These are phyloP conservation scores for Bombylius discolor DNA, from an alignment of 2,888 invertebrate species.

Conservation along the genomic window DNA sequence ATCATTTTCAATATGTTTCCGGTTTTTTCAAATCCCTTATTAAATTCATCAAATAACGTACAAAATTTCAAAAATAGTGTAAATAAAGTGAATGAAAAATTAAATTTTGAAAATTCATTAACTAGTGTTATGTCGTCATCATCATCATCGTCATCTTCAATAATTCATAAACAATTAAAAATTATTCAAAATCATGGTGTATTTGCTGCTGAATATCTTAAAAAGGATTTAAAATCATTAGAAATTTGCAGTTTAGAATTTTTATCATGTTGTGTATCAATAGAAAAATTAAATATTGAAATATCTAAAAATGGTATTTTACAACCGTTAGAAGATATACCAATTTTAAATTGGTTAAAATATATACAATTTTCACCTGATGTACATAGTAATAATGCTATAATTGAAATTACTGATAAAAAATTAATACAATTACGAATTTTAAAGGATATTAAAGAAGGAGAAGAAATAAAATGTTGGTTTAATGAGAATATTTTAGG, in stretches of 20 bases:
- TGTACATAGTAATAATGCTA: slow-evolving; percentile 42
- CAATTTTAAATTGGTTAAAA: slow-evolving; percentile 21
- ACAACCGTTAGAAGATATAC: background rate
- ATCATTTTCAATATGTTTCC: background rate
- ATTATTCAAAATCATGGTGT: background rate
- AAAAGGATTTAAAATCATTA: background rate
- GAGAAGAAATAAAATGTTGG: slow-evolving; percentile 68
- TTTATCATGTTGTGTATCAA: background rate
- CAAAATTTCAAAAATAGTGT: too few relatives aligned
- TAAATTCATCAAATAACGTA: background rate
- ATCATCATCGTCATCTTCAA: background rate
- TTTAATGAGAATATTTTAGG: slow-evolving; percentile 64
- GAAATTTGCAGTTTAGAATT: background rate
- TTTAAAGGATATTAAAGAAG: slow-evolving; percentile 39
- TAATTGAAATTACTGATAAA: slow-evolving; percentile 25
- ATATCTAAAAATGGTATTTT: slow-evolving; percentile 2
- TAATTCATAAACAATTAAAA: background rate
- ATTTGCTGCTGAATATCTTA: background rate
- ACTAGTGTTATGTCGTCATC: background rate
- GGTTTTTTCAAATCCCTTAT: background rate
- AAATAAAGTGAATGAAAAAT: too few relatives aligned
- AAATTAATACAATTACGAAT: slow-evolving; percentile 31
- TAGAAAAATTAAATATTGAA: background rate
- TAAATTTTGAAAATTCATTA: too few relatives aligned
- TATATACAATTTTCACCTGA: slow-evolving; percentile 42